Conservation (phyloP, 2,797 vertebrate genomes). For the Mormyrus proboscirostris region DNA sequence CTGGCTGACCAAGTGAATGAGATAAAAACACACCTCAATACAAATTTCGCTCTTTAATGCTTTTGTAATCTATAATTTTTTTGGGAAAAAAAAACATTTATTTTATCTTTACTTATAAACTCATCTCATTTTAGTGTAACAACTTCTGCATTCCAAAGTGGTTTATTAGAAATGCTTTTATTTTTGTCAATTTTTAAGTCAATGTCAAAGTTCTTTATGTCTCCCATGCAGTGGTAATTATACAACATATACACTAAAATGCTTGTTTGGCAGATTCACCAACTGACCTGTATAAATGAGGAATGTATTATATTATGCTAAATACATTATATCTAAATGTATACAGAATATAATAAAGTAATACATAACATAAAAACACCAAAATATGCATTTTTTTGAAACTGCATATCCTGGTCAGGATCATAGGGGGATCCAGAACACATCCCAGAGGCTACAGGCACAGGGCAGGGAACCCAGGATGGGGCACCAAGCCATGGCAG, state of each 20-base stretch:
- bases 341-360: not conserved
- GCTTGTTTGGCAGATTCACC: not conserved
- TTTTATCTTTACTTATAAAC: not conserved
- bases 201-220: not conserved
- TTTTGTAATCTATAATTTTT: not conserved
- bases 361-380: not conserved
- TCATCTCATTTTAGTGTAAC: not conserved
- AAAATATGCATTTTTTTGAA: not conserved
- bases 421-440: not conserved
- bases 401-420: too few species aligned
- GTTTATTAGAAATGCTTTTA: not conserved
- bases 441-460: too few species aligned
- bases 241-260: not conserved
- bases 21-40: not conserved
- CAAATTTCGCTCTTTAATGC: not conserved
- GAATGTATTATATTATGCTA: not conserved
- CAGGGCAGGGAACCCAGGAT: not conserved
- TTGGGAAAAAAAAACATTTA: not conserved
- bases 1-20: not conserved
- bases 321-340: not conserved
- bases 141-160: not conserved
- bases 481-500: too few species aligned
- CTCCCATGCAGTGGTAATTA: not conserved
- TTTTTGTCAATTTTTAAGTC: not conserved
- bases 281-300: not conserved